Evolutionary conservation across 1,140 invertebrate species (phyloP), one percentile per base, ranked within the genome.

Genomic region (Hyphantria cunea): DNA sequence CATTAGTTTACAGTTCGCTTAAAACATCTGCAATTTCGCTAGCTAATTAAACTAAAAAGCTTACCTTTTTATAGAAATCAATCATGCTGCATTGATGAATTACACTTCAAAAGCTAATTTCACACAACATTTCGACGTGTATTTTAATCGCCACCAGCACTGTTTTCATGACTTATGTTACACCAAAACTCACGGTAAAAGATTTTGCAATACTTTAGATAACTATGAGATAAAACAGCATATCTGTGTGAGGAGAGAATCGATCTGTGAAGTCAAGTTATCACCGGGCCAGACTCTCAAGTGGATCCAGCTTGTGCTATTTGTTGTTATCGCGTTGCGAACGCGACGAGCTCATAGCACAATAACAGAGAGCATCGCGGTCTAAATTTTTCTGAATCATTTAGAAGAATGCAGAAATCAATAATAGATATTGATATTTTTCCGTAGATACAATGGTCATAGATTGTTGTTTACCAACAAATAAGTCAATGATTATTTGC

Each of bases 11-110:
- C 2, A 25, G 17, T 25, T 25, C 17, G 17, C 17, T 25, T 25
- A 25, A 25, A 25, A 3, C 5, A 25, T 25, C 5, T 25, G 1
- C 17, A 25, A 25, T 1, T 25, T 25, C 17, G 17, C 17, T 5
- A 25, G 17, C 17, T 25, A 25, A 25, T 25, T 25, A 25, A 3
- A 25, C 2, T 25, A 25, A 25, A 39, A 50, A 25, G 61, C 61
- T 42, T 61, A 83, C 81, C 81, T 80, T 83, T 17, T 74, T 76
- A 33, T 72, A 62, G 13, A 51, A 72, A 63, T 61, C 39, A 42
- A 73, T 63, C 77, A 79, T 76, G 58, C 63, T 52, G 44, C 17
- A 44, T 25, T 37, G 6, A 32, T 45, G 42, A 11, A 6, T 14
- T 13, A 15, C 60, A 60, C 33, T 41, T 49, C 32, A 65, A 13